A percentile compares a stretch with the other conserved stretches of the same genome.
phyloP scores from a whole-genome alignment of 2,797 vertebrate genomes.

The Picus viridis region DNA sequence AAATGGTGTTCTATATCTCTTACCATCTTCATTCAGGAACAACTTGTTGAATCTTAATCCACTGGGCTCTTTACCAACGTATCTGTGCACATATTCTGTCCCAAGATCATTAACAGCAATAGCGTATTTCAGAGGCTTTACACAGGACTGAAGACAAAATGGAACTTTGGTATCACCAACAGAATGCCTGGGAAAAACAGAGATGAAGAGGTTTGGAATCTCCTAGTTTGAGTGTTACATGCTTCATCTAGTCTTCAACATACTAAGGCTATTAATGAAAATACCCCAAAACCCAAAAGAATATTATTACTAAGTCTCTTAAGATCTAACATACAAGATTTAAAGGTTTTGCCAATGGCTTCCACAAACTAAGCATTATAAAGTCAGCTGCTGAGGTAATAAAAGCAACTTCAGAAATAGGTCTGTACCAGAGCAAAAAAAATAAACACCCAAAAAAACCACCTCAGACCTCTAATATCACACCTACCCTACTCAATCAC shows the following conservation, averaged over 20 bases:
- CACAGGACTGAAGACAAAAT: slow-evolving; percentile 97
- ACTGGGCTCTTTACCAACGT: slow-evolving; percentile 97
- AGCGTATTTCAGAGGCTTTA: slow-evolving; percentile 97
- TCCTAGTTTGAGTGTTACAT: not conserved
- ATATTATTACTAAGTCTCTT: not conserved
- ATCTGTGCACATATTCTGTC: slow-evolving; percentile 96
- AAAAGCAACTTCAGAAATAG: not conserved
- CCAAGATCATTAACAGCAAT: slow-evolving; percentile 96
- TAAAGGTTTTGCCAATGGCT: not conserved
- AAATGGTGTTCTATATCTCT: slow-evolving; percentile 44
- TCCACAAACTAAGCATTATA: not conserved
- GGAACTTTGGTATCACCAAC: slow-evolving; percentile 97
- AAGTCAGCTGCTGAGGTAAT: not conserved
- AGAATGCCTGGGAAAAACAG: slow-evolving; percentile 86
- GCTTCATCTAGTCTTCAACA: not conserved
- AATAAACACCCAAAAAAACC: not conserved
- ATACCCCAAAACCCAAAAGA: not conserved
- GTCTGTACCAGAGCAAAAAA: not conserved
- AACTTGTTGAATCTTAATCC: slow-evolving; percentile 97
- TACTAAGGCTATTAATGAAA: not conserved
- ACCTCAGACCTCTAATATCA: not conserved
- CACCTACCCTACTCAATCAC: not conserved
- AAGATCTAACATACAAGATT: not conserved
- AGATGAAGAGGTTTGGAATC: not conserved
- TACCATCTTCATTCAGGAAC: slow-evolving; percentile 98